Conservation (phyloP, 2,797 vertebrate genomes). For the Vespertilio murinus region DNA sequence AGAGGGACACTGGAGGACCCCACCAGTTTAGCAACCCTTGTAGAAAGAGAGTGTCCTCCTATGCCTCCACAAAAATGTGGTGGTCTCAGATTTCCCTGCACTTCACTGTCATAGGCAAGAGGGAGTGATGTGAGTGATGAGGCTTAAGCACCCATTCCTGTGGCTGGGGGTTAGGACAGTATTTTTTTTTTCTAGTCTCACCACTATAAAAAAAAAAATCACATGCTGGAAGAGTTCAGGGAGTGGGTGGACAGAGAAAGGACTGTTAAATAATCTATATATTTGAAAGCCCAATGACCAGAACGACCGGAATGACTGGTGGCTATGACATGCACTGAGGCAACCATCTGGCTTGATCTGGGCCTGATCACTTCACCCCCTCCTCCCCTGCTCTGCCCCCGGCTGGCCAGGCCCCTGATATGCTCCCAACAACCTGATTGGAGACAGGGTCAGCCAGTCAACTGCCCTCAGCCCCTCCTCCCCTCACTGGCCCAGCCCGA, state of each 20-base stretch:
- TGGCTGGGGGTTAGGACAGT: accelerated
- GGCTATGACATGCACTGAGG: too few relatives aligned
- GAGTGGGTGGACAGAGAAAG: not conserved
- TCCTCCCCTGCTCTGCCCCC: accelerated
- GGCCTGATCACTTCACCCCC: too few relatives aligned
- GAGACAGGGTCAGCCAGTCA: too few relatives aligned
- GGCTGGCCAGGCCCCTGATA: too few relatives aligned
- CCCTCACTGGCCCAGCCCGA: too few relatives aligned
- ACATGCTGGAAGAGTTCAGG: not conserved
- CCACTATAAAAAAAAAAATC: not conserved
- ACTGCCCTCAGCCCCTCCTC: too few relatives aligned
- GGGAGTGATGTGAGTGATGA: not conserved
- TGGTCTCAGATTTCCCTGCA: not conserved
- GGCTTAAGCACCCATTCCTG: not conserved
- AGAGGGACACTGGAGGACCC: not conserved
- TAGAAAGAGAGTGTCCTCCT: not conserved
- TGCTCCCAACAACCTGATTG: too few relatives aligned
- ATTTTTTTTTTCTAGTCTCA: not conserved
- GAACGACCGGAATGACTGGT: too few relatives aligned
- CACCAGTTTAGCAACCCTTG: too few relatives aligned
- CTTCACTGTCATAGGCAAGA: not conserved
- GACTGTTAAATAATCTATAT: not conserved
- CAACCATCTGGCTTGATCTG: too few relatives aligned
- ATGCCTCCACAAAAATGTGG: not conserved
- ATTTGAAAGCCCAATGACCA: too few relatives aligned